These are phyloP conservation scores for Neomicropteryx cornuta DNA, from an alignment of 1,140 invertebrate species.

Conservation along the genomic window DNA sequence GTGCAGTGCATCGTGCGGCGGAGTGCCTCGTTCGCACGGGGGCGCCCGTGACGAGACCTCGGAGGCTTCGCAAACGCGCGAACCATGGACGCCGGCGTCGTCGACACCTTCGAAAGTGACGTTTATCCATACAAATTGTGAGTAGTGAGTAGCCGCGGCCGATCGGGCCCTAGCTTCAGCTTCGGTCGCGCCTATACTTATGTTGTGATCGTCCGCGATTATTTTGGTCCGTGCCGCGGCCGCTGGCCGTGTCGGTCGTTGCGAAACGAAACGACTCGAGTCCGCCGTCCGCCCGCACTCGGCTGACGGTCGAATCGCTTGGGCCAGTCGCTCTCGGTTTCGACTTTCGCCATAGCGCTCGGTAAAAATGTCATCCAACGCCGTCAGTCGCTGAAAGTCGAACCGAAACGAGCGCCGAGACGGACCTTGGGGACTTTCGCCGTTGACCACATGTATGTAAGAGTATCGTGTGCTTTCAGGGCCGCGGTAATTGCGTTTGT, in stretches of 20 bases:
- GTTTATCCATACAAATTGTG: conserved; percentile 13
- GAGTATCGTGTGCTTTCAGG: too few relatives aligned
- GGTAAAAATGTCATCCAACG: too few relatives aligned
- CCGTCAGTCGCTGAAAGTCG: too few relatives aligned
- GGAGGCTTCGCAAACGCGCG: conserved; percentile 7
- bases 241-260: conserved; percentile 11
- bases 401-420: too few relatives aligned
- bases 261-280: conserved; percentile 10
- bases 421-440: conserved; percentile 13
- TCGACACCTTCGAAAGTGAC: conserved; percentile 13
- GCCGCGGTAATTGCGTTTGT: too few relatives aligned
- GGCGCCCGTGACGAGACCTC: too few relatives aligned
- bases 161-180: conserved; percentile 6
- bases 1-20: conserved; percentile 36
- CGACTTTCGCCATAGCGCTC: too few relatives aligned
- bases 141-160: too few relatives aligned
- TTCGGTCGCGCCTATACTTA: conserved; percentile 7
- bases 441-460: not conserved
- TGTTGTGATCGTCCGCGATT: conserved; percentile 9
- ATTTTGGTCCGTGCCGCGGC: conserved; percentile 10
- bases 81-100: conserved; percentile 11
- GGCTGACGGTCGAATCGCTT: conserved; percentile 2
- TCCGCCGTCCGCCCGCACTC: conserved; percentile 26
- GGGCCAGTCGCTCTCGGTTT: too few relatives aligned
- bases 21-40: conserved; percentile 6